Conservation (phyloP, 2,113 vertebrate genomes). For the Chloropsis hardwickii region DNA sequence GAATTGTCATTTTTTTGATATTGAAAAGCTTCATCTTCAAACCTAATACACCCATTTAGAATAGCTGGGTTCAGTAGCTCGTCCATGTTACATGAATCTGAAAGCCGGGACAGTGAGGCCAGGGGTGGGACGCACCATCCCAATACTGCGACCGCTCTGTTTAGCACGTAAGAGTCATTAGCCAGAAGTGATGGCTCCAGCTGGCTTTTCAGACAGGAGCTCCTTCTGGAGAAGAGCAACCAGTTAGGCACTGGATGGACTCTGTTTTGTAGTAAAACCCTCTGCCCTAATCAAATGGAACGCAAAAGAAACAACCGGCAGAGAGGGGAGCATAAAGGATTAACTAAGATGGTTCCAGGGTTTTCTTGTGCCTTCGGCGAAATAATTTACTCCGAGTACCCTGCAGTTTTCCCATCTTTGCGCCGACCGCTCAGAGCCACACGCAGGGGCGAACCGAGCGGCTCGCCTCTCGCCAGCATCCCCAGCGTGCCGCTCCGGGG, state of each 20-base stretch:
- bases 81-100: too few relatives aligned
- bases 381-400: background rate
- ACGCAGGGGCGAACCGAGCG: background rate
- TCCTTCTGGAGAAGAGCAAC: background rate
- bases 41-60: background rate
- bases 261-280: background rate
- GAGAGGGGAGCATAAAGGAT: background rate
- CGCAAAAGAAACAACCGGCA: background rate
- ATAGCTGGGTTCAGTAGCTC: background rate
- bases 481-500: background rate
- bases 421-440: background rate
- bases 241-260: background rate
- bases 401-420: background rate
- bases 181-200: background rate
- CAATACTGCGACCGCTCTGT: background rate
- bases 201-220: background rate
- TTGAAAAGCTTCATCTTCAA: background rate
- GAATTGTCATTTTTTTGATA: background rate
- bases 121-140: background rate
- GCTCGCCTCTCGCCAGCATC: background rate
- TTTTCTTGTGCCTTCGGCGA: background rate
- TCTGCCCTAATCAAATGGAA: background rate
- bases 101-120: background rate
- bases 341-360: background rate
- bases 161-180: background rate